Evolutionary conservation across 2,797 vertebrate species (phyloP), one percentile per base, ranked within the genome.

Genomic region (Sebastes cheni): DNA sequence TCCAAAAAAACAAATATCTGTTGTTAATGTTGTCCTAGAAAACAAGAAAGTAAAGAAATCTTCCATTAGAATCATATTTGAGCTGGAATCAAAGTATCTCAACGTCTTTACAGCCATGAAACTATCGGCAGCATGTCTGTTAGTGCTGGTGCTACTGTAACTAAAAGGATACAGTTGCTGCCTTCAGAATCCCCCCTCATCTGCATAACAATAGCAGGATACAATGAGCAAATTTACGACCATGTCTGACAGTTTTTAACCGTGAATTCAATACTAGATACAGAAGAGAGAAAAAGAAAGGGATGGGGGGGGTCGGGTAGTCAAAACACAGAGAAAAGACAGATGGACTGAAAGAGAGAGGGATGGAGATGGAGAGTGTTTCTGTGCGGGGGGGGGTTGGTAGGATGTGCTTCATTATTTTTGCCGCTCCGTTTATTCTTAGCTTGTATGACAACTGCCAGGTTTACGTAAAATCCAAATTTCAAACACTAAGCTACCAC

Each of bases 381-480:
- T 55, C 22, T 72, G 72, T 62, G 58, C n/a, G 3, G 3, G 3
- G 34, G n/a, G 72, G 76, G 59, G 60, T 2, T 34, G 16, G 46
- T 16, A 12, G 75, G 66, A 67, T 71, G 68, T 67, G 66, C 71
- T 85, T 88, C 80, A 85, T 90, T 88, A 88, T 89, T 88, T 59
- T 86, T 77, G 52, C 77, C 32, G 50, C 80, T 81, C 34, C 10
- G 79, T 84, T 85, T 86, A 88, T 91, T 86, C 82, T 75, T 76
- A 80, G 83, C 77, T 82, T 90, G 80, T 88, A 86, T 82, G 79
- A 89, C 88, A 92, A 89, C 81, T 86, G 72, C 82, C 83, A 90
- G 78, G 76, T 90, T 92, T 88, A 87, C 61, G 52, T 88, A 77
- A 88, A 89, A 87, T 79, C 83, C 77, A 77, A 90, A 91, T 92